These are phyloP conservation scores for Pristionchus fissidentatus DNA, from an alignment of 2,888 invertebrate species.

Conservation along the genomic window DNA sequence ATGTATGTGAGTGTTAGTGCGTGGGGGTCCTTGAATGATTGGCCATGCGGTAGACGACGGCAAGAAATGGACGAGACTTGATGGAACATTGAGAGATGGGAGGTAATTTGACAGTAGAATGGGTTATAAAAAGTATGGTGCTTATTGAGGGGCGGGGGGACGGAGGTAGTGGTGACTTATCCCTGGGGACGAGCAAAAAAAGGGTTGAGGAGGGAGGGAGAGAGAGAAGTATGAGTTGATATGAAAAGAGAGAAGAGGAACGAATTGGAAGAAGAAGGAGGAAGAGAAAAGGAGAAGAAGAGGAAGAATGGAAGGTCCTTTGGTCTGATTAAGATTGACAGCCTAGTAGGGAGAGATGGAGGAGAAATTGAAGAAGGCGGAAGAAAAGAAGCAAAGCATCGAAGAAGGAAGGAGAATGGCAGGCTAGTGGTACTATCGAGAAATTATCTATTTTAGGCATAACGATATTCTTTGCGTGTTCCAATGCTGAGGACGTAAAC, in stretches of 20 bases:
- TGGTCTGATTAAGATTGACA: constrained; percentile 28
- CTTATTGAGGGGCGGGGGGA: background rate
- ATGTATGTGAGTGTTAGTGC: background rate
- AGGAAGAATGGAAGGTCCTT: background rate
- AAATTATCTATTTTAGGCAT: too few species aligned
- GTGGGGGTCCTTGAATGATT: background rate
- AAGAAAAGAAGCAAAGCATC: too few species aligned
- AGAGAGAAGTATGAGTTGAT: constrained; percentile 38
- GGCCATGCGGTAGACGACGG: background rate
- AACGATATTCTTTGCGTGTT: too few species aligned
- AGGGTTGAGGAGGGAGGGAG: background rate
- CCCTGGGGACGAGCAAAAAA: background rate
- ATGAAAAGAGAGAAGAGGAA: constrained; percentile 34
- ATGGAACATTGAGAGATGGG: constrained; percentile 23
- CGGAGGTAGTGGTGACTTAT: constrained; percentile 23
- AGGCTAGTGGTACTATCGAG: too few species aligned
- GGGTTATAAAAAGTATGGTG: constrained; percentile 20
- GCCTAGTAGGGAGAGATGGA: background rate
- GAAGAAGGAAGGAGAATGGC: too few species aligned
- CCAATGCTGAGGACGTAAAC: too few species aligned
- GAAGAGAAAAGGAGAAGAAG: background rate
- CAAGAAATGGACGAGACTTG: background rate
- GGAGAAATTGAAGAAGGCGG: constrained; percentile 8
- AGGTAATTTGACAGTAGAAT: background rate
- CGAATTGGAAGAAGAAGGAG: background rate